Conservation (phyloP, 1,140 invertebrate genomes). For the Megalonaias nervosa region DNA sequence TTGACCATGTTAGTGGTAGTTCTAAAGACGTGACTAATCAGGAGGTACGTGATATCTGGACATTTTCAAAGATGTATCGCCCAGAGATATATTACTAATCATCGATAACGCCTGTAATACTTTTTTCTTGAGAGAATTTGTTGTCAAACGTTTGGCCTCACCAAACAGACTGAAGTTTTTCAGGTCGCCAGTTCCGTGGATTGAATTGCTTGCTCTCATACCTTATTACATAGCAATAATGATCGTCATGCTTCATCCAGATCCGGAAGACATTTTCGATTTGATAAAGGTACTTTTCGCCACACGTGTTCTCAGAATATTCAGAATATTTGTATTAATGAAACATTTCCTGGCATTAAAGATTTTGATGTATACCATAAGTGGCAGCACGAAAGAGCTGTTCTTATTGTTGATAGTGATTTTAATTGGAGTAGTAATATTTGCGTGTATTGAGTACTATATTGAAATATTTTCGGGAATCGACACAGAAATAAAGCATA, state of each 20-base stretch:
- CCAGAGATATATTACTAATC: slow-evolving; percentile 30
- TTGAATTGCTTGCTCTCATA: slow-evolving; percentile 98
- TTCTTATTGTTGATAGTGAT: slow-evolving; percentile 50
- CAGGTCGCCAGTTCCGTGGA: slow-evolving; percentile 96
- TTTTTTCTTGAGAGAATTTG: slow-evolving; percentile 41
- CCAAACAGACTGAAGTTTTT: slow-evolving; percentile 70
- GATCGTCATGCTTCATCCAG: slow-evolving; percentile 25
- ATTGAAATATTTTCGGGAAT: slow-evolving; percentile 79
- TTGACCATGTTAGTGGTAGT: slow-evolving; percentile 16
- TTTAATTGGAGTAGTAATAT: slow-evolving; percentile 47
- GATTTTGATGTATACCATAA: slow-evolving; percentile 90
- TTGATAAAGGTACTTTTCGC: slow-evolving; percentile 87
- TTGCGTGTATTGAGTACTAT: slow-evolving; percentile 48
- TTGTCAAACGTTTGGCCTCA: slow-evolving; percentile 60
- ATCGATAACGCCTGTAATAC: slow-evolving; percentile 42
- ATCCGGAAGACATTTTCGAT: slow-evolving; percentile 40
- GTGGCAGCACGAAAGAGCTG: slow-evolving; percentile 50
- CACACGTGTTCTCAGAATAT: slow-evolving; percentile 84
- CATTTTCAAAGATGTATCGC: slow-evolving; percentile 28
- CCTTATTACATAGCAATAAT: slow-evolving; percentile 94
- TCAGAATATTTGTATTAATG: slow-evolving; percentile 97
- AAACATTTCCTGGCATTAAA: slow-evolving; percentile 76
- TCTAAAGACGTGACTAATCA: slow-evolving; percentile 10
- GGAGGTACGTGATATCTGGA: slow-evolving; percentile 34
- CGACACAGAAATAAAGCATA: slow-evolving; percentile 79